Base-by-base conservation (phyloP, 2,888 invertebrate genomes). In the Eupithecia subumbrata region DNA sequence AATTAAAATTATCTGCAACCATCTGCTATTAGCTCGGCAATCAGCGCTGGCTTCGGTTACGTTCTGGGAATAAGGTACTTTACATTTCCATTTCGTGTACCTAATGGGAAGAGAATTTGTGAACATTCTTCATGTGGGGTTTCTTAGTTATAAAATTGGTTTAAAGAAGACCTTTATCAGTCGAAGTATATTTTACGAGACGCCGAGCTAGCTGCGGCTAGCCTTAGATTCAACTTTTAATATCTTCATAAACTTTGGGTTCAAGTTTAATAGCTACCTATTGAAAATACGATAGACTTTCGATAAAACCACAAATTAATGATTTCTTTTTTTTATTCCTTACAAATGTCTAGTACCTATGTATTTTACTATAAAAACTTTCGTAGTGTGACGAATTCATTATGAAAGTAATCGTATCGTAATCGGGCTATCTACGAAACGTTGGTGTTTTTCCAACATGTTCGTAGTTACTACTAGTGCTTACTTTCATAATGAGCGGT, bases 1-100 rank as follows among this genome's bases (percentile, higher is more conserved):
- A 79, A 79, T 80, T 78, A 80, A 78, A 75, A 60, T 76, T 70
- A 80, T 78, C 73, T 71, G 60, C 40, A 30, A 76, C 22, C 78
- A 77, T 76, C 79, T 79, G 79, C 75, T 73, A 73, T 75, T 73
- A 75, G 73, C 30, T 45, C 68, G 5, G 66, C 30, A n/a, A 66
- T 66, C 34, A 66, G 70, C 63, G 18, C 66, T 43, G 12, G 43
- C 45, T 48, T 25, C 68, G 9, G 9, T n/a, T 40, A 16, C 66
- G 34, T 40, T 37, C 30, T 63, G 5, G 66, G 18, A 4, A 37
- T 37, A 66, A 66, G 34, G 11, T 66, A n/a, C 25, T 52, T 52
- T 25, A 56, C 22, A 56, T 56, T 22, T 12, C 12, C 56, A 56
- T 56, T 56, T 56, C 12, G 12, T 56, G 22, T 25, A n/a, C n/a